Percentiles rank a stretch among this genome's conserved stretches.
phyloP scores from a whole-genome alignment of 2,888 invertebrate genomes.

The Lithophane socia region DNA sequence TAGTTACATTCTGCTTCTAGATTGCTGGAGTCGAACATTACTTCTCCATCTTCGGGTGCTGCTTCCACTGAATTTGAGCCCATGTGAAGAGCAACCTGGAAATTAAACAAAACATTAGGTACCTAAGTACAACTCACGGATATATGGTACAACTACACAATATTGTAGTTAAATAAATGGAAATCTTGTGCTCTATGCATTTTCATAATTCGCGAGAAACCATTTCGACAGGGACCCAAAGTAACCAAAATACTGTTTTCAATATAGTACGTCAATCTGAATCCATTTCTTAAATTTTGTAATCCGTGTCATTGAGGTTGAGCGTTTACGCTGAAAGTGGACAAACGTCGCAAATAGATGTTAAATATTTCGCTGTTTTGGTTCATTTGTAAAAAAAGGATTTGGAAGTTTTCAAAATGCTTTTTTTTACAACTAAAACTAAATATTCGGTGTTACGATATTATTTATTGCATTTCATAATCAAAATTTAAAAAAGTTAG shows the following conservation, averaged over 20 bases:
- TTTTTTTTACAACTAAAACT: no score
- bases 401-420: no score
- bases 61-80: background rate
- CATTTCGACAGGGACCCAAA: background rate
- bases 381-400: no score
- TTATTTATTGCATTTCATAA: no score
- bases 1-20: constrained; percentile 5
- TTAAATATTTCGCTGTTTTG: no score
- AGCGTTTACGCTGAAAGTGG: no score
- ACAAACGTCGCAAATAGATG: no score
- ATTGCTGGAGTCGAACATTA: background rate
- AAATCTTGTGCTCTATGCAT: background rate
- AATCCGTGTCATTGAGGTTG: background rate
- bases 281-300: background rate
- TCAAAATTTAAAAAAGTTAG: no score
- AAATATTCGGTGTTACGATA: no score
- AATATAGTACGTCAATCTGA: background rate
- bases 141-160: background rate
- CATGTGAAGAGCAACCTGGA: constrained; percentile 7
- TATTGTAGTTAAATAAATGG: background rate
- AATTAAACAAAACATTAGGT: background rate
- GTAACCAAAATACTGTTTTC: background rate
- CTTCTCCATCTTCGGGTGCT: background rate
- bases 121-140: no score
- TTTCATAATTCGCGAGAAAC: background rate